These are phyloP conservation scores for Sycobia sp. DNA, from an alignment of 1,140 invertebrate species.

Conservation along the genomic window DNA sequence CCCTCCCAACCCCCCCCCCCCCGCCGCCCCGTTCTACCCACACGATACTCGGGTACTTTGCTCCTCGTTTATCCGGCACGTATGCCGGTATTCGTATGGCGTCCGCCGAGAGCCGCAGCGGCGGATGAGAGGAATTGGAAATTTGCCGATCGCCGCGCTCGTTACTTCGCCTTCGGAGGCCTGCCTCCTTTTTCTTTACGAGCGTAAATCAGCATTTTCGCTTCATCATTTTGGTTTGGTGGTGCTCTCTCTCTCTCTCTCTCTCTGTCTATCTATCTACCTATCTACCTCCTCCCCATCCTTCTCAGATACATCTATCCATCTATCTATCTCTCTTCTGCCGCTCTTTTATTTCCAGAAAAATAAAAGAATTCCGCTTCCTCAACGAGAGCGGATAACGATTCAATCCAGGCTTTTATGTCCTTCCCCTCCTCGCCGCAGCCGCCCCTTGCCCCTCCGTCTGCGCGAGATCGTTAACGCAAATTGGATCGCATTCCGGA, in stretches of 20 bases:
- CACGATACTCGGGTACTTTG: too few species aligned
- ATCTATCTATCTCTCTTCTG: too few species aligned
- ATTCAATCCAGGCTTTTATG: conserved; percentile 4
- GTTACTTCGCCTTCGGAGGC: neutral
- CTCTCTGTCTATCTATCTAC: too few species aligned
- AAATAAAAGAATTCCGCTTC: too few species aligned
- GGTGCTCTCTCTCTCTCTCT: neutral
- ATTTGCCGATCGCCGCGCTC: neutral
- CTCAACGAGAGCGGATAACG: conserved; percentile 1
- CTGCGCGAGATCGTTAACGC: conserved; percentile 43
- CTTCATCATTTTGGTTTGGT: neutral
- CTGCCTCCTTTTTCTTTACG: neutral
- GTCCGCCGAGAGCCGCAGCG: neutral
- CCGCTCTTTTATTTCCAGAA: too few species aligned
- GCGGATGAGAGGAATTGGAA: conserved; percentile 2
- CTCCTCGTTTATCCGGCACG: neutral
- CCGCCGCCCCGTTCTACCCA: too few species aligned
- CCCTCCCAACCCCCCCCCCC: too few species aligned
- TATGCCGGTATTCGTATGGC: too few species aligned
- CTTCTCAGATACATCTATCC: too few species aligned
- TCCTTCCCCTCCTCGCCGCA: neutral
- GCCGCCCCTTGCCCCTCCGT: neutral
- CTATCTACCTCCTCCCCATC: too few species aligned
- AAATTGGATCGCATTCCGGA: conserved; percentile 48
- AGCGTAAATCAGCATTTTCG: conserved; percentile 5